Conservation (phyloP, 2,797 vertebrate species). For the Lepus townsendii region DNA sequence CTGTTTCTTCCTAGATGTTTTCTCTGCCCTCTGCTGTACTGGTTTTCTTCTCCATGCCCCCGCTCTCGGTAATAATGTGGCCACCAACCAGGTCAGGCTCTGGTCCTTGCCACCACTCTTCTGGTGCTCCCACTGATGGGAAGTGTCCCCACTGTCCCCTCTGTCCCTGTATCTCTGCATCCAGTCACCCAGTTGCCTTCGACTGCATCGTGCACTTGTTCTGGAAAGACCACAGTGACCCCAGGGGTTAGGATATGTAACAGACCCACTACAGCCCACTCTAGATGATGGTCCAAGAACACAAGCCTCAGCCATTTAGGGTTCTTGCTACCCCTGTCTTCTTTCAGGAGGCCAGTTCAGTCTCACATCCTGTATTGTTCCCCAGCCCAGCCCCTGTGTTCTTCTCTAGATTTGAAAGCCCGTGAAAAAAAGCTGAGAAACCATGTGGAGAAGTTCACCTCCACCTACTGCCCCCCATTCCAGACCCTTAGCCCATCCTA, state of each 20-base stretch:
- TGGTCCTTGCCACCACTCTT: not conserved
- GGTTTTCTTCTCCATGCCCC: not conserved
- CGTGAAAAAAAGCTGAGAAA: no score
- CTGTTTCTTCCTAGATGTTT: constrained; percentile 10
- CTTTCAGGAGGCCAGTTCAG: no score
- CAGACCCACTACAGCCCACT: not conserved
- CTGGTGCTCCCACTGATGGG: not conserved
- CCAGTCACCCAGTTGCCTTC: not conserved
- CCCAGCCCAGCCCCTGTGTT: no score
- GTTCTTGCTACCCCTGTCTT: no score
- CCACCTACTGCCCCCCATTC: no score
- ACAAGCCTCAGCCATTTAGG: no score
- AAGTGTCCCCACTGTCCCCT: not conserved
- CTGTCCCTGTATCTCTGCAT: not conserved
- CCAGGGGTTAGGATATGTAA: not conserved
- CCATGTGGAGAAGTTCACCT: no score
- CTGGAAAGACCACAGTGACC: not conserved
- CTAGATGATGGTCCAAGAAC: not conserved
- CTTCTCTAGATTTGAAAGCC: no score
- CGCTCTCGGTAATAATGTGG: not conserved
- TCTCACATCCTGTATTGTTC: no score
- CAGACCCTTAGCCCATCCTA: no score
- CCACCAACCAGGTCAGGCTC: not conserved
- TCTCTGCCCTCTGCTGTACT: not conserved
- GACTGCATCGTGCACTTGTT: not conserved